A percentile compares a stretch with the other conserved stretches of the same genome.
Evolutionary conservation across 2,888 invertebrate genomes (phyloP).

Genomic region (Agrotis segetum): DNA sequence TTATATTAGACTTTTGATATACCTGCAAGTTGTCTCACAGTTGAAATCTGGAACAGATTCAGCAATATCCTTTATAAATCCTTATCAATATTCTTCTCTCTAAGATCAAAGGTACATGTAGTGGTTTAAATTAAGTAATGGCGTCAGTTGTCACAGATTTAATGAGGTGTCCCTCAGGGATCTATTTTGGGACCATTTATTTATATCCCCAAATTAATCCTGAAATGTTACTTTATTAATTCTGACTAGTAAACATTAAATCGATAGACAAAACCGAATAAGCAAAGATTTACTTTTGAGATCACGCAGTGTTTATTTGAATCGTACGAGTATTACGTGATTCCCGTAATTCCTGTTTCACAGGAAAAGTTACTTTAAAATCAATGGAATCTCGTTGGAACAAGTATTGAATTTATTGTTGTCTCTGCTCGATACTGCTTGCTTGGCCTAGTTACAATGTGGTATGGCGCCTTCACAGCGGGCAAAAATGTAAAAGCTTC

Average conservation of each 20-base stretch:
- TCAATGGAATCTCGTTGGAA: slow-evolving; percentile 47
- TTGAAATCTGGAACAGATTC: too few species aligned
- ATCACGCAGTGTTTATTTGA: background rate
- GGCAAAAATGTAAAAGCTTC: slow-evolving; percentile 46
- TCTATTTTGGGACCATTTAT: slow-evolving; percentile 2
- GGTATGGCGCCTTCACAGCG: slow-evolving; percentile 28
- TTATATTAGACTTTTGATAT: too few species aligned
- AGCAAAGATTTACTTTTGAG: background rate
- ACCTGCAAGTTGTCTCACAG: too few species aligned
- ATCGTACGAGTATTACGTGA: background rate
- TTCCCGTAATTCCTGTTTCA: slow-evolving; percentile 14
- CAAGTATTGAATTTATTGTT: slow-evolving; percentile 55
- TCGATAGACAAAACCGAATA: background rate
- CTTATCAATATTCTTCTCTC: too few species aligned
- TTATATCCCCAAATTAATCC: too few species aligned
- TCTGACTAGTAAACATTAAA: too few species aligned
- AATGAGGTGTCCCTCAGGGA: background rate
- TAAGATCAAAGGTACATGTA: too few species aligned
- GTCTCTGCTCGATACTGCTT: slow-evolving; percentile 21
- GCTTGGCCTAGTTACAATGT: slow-evolving; percentile 55
- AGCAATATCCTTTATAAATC: too few species aligned
- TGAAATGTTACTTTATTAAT: too few species aligned
- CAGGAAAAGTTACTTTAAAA: slow-evolving; percentile 21
- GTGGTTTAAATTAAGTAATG: too few species aligned
- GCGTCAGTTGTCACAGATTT: background rate